phyloP scores from a whole-genome alignment of 2,888 invertebrate species.

The Masnerella sp. region DNA sequence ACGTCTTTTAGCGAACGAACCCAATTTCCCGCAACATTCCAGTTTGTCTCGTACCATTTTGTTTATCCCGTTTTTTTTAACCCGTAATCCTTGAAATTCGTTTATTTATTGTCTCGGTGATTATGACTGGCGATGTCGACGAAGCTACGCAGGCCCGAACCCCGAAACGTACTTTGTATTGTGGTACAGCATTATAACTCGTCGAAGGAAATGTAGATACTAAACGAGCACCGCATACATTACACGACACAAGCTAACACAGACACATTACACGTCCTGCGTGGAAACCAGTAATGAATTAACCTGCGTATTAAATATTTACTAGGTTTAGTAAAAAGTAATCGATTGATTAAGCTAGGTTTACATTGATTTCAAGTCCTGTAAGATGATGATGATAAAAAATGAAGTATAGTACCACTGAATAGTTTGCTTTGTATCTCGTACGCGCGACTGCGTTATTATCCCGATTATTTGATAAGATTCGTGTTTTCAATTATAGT shows the following conservation, averaged over 20 bases:
- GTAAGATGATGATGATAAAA: conserved; percentile 25
- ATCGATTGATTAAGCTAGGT: conserved; percentile 49
- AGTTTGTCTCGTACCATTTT: conserved; percentile 2
- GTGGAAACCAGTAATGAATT: conserved; percentile 33
- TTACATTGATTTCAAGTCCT: conserved; percentile 35
- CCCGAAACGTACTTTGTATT: conserved; percentile 26
- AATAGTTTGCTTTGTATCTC: conserved; percentile 59
- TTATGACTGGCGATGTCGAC: background rate
- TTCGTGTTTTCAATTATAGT: conserved; percentile 65
- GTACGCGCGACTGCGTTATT: conserved; percentile 48
- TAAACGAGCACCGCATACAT: background rate
- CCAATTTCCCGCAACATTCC: conserved; percentile 34
- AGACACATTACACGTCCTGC: conserved; percentile 25
- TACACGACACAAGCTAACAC: background rate
- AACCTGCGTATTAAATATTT: conserved; percentile 34
- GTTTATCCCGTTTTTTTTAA: background rate
- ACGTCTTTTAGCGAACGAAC: too few species aligned
- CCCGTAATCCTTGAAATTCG: background rate
- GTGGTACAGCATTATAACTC: conserved; percentile 34
- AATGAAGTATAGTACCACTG: background rate
- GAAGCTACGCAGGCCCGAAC: conserved; percentile 29
- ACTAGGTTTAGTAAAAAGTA: conserved; percentile 52
- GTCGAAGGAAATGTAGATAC: conserved; percentile 36
- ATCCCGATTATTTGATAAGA: conserved; percentile 61
- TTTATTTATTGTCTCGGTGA: background rate